phyloP scores from a whole-genome alignment of 2,113 vertebrate genomes.

The Vombatus ursinus region DNA sequence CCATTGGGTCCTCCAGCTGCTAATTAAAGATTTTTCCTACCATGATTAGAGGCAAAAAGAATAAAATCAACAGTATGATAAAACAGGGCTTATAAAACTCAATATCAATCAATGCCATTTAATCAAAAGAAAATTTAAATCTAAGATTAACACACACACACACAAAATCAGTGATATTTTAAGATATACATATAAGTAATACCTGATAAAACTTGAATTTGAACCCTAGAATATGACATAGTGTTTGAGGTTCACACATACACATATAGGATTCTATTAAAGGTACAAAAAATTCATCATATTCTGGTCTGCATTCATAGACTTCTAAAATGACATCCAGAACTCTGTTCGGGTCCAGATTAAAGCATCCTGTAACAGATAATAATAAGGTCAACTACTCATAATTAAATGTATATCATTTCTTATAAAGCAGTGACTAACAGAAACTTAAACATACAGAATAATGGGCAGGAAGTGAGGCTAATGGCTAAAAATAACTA shows the following conservation, averaged over 20 bases:
- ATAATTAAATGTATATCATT: conserved; percentile 61
- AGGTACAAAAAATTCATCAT: conserved; percentile 97
- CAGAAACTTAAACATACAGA: conserved; percentile 13
- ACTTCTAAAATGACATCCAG: conserved; percentile 98
- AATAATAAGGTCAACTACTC: conserved; percentile 66
- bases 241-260: conserved; percentile 97
- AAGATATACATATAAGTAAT: conserved; percentile 55
- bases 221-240: conserved; percentile 99
- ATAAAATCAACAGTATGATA: conserved; percentile 43
- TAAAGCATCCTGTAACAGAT: conserved; percentile 94
- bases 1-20: background rate
- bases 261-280: conserved; percentile 98
- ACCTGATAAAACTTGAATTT: conserved; percentile 99
- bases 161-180: conserved; percentile 36
- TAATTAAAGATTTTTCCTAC: background rate
- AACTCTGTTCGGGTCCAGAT: conserved; percentile 98
- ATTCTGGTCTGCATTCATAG: conserved; percentile 96
- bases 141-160: conserved; percentile 53
- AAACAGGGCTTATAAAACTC: conserved; percentile 39
- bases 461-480: background rate
- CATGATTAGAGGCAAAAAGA: conserved; percentile 34
- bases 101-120: background rate
- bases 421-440: conserved; percentile 64
- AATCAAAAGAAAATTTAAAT: conserved; percentile 30
- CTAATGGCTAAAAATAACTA: background rate